phyloP scores from a whole-genome alignment of 2,113 vertebrate species.

The Ammodytes marinus region DNA sequence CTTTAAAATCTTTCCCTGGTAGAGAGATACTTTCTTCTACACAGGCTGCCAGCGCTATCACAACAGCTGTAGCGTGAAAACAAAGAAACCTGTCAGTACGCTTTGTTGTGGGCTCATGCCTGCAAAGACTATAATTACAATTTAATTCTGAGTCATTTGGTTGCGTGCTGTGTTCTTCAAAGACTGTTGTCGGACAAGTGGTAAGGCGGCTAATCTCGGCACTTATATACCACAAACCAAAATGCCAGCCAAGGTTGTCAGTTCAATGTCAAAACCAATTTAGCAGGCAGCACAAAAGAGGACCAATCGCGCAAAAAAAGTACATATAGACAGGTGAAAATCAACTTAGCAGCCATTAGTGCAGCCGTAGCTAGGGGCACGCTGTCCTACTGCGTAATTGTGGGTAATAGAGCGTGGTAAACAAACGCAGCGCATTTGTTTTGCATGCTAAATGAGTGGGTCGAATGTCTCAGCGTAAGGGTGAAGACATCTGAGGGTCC shows the following conservation, averaged over 20 bases:
- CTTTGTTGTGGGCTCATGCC: slow-evolving; percentile 65
- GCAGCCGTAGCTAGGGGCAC: not conserved
- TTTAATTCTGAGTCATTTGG: slow-evolving; percentile 71
- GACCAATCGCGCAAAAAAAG: not conserved
- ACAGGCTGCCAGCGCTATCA: slow-evolving; percentile 57
- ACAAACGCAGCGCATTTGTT: slow-evolving; percentile 18
- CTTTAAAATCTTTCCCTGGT: not conserved
- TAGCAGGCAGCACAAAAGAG: not conserved
- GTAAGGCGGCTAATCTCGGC: slow-evolving; percentile 44
- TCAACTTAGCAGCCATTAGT: not conserved
- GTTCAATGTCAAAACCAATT: slow-evolving; percentile 10
- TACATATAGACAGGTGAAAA: not conserved
- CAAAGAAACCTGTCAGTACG: slow-evolving; percentile 63
- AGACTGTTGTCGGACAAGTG: slow-evolving; percentile 57
- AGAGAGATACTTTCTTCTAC: slow-evolving; percentile 56
- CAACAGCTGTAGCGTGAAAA: slow-evolving; percentile 67
- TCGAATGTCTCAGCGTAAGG: slow-evolving; percentile 30
- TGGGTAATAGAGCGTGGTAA: slow-evolving; percentile 25
- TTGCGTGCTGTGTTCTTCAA: slow-evolving; percentile 50
- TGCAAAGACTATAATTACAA: slow-evolving; percentile 70
- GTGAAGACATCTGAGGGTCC: slow-evolving; percentile 10
- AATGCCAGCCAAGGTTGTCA: not conserved
- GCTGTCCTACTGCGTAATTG: slow-evolving; percentile 17
- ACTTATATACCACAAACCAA: slow-evolving; percentile 31
- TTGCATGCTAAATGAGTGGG: slow-evolving; percentile 18